Evolutionary conservation across 2,888 invertebrate genomes (phyloP).

Genomic region (Periphyllus acericola): DNA sequence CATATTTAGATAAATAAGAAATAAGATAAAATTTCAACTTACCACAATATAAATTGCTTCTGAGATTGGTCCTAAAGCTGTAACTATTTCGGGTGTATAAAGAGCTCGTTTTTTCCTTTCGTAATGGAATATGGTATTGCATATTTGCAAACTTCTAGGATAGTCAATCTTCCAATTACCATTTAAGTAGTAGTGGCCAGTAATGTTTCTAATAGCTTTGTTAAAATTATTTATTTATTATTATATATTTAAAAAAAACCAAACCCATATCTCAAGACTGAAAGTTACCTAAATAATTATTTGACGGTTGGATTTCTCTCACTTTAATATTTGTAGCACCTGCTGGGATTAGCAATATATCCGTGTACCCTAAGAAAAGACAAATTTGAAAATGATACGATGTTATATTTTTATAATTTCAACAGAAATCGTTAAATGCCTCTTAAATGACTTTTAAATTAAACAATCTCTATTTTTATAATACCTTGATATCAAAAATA

Average conservation of each 20-base stretch:
- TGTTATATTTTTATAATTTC: background rate
- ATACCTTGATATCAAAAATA: background rate
- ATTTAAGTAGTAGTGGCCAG: conserved; percentile 89
- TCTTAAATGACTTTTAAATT: background rate
- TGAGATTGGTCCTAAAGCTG: conserved; percentile 87
- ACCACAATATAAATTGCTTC: conserved; percentile 89
- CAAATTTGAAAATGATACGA: background rate
- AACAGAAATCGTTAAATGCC: background rate
- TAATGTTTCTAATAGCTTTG: conserved; percentile 82
- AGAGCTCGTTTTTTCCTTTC: conserved; percentile 83
- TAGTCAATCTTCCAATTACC: conserved; percentile 95
- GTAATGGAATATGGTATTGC: conserved; percentile 88
- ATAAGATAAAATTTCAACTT: conserved; percentile 66
- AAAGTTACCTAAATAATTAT: conserved; percentile 85
- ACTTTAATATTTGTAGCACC: conserved; percentile 92
- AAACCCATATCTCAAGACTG: background rate
- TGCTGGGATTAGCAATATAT: conserved; percentile 87
- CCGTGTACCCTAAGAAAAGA: conserved; percentile 79
- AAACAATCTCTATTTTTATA: background rate
- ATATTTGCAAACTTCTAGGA: conserved; percentile 81
- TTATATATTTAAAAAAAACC: background rate
- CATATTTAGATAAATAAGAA: background rate
- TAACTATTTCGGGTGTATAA: conserved; percentile 84
- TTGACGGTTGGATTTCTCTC: conserved; percentile 81
- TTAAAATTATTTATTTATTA: conserved; percentile 63